Conservation (phyloP, 2,113 vertebrate species). For the Piprites chloris region DNA sequence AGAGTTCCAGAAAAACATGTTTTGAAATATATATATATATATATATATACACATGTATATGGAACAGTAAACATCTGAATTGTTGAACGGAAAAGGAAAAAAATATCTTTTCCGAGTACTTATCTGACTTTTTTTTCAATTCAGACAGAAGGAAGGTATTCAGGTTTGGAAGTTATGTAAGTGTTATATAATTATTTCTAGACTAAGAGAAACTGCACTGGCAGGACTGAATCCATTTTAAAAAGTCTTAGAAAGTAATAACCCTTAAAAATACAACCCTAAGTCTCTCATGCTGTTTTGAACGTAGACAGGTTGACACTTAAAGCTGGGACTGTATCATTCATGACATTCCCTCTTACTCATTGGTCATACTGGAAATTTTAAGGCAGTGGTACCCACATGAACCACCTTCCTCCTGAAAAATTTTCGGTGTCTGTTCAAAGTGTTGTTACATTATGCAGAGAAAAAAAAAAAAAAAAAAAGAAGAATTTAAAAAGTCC, state of each 20-base stretch:
- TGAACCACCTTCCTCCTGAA: background rate
- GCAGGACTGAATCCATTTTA: background rate
- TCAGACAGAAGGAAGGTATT: background rate
- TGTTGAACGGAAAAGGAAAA: background rate
- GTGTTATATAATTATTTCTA: background rate
- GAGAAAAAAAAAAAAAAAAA: background rate
- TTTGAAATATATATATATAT: background rate
- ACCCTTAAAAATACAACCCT: background rate
- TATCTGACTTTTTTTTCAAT: background rate
- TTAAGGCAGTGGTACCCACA: background rate
- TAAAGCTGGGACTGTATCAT: background rate
- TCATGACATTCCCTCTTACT: background rate
- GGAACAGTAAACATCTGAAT: background rate
- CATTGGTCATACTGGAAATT: background rate
- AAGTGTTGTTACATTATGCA: background rate
- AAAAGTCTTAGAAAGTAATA: background rate
- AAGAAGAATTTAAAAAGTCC: background rate
- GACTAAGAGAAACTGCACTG: background rate
- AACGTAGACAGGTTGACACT: background rate
- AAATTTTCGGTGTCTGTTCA: background rate
- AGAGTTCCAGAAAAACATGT: background rate
- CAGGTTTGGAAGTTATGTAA: background rate
- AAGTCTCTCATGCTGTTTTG: background rate
- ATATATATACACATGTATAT: too few species aligned
- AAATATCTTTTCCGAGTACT: background rate